Conservation (phyloP, 2,888 invertebrate genomes). For the Proisotoma minuta region DNA sequence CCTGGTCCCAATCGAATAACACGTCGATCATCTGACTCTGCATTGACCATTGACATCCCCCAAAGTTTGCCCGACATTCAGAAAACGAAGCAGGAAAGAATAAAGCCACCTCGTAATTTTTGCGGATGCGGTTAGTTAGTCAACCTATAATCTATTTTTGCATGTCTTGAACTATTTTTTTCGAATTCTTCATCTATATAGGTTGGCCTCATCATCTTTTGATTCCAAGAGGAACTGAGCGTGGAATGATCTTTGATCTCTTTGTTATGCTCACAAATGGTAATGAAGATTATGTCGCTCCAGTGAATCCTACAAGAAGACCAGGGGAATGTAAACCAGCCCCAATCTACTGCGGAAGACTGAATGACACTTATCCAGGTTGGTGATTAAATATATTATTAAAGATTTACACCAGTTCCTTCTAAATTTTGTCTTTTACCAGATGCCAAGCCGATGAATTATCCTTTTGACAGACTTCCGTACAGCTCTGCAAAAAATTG, state of each 20-base stretch:
- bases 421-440: no score
- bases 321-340: not conserved
- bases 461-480: conserved; percentile 35
- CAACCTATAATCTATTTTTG: no score
- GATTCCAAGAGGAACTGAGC: not conserved
- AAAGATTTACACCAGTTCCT: no score
- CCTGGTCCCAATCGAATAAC: not conserved
- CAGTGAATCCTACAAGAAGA: not conserved
- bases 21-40: not conserved
- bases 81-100: not conserved
- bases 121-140: no score
- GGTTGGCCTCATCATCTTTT: no score
- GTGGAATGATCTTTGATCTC: not conserved
- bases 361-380: not conserved
- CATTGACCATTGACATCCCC: not conserved
- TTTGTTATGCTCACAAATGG: not conserved
- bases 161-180: no score
- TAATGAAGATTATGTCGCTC: not conserved
- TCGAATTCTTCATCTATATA: no score
- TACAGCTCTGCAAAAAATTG: conserved; percentile 18
- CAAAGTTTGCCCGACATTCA: not conserved
- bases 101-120: not conserved
- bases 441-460: conserved; percentile 57
- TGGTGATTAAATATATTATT: no score
- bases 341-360: not conserved